Base-by-base conservation (phyloP, 35 echinoderm and acorn worm genomes). In the Diadema setosum region DNA sequence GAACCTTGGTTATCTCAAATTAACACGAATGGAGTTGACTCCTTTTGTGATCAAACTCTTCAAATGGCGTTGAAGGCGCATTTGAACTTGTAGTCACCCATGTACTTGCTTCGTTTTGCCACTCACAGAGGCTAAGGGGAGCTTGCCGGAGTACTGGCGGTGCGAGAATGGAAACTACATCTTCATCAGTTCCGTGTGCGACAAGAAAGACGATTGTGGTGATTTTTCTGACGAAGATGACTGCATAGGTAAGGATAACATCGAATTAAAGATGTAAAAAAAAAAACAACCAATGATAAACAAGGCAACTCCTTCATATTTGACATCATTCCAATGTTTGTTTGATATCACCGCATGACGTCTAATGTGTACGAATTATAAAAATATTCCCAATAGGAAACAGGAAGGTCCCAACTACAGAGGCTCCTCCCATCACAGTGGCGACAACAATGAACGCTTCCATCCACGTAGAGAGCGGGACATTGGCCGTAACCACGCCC, bases 161-260 rank as follows among this genome's bases (percentile, higher is more conserved):
- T 78, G 73, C 37, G 73, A 78, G 40, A 78, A 78, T 41, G 73
- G 73, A 8, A 78, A 78, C 73, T 42, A 42, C 73, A 78, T 78
- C 40, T 44, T 42, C 20, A 39, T 42, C 12, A 78, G 73, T 21
- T 78, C 73, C 3, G 73, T 78, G 17, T 78, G 73, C 24, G 73
- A 78, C 35, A 78, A 78, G 40, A 78, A 78, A 23, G 73, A 78
- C 20, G 73, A 78, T 25, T 78, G 73, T 44, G 73, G 73, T n/a
- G 73, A 78, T 17, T 78, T 78, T 6, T 78, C 73, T 25, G 73
- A 78, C 20, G 73, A 78, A 25, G 73, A 78, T 78, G 73, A 78
- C 21, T 78, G 73, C 40, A 21, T n/a, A 78, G 73, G 73, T 78
- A 78, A 40, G n/a, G n/a, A n/a, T n/a, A n/a, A n/a, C n/a, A n/a